Conservation (phyloP, 1,140 invertebrate genomes). For the Drosophila carrolli region DNA sequence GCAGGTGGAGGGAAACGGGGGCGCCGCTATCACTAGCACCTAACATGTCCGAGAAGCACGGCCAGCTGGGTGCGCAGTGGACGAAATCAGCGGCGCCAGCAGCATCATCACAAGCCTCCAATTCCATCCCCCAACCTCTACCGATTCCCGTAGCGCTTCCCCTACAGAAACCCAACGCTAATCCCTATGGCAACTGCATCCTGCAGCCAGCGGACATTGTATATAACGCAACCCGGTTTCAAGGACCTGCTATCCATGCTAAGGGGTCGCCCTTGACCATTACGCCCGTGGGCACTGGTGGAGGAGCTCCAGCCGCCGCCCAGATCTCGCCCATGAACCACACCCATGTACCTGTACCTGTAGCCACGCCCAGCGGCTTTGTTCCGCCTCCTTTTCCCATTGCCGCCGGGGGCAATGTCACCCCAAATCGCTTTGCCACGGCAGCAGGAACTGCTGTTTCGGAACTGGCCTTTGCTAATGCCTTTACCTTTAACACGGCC, state of each 20-base stretch:
- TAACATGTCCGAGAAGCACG: conserved; percentile 84
- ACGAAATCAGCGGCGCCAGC: conserved; percentile 68
- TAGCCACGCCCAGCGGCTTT: conserved; percentile 69
- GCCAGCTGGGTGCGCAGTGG: conserved; percentile 78
- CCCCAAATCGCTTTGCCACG: conserved; percentile 73
- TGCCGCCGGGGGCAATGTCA: conserved; percentile 32
- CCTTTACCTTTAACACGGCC: conserved; percentile 58
- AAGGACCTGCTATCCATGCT: conserved; percentile 63
- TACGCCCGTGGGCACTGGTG: conserved; percentile 38
- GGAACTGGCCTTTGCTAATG: conserved; percentile 65
- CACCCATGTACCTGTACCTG: conserved; percentile 77
- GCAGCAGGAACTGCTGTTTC: conserved; percentile 41
- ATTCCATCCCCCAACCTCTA: conserved; percentile 22
- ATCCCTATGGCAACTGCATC: conserved; percentile 52
- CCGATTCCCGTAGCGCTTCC: conserved; percentile 33
- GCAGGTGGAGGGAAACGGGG: conserved; percentile 18
- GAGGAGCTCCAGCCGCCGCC: conserved; percentile 21
- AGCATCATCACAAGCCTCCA: conserved; percentile 45
- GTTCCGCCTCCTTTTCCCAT: conserved; percentile 70
- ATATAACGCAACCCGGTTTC: conserved; percentile 69
- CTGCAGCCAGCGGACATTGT: conserved; percentile 54
- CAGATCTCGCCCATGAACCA: conserved; percentile 64
- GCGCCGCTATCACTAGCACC: conserved; percentile 58
- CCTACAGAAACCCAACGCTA: conserved; percentile 38
- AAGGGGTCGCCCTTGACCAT: conserved; percentile 68